Base-by-base conservation (phyloP, 1,140 invertebrate species). In the Andrena cerasifolii region DNA sequence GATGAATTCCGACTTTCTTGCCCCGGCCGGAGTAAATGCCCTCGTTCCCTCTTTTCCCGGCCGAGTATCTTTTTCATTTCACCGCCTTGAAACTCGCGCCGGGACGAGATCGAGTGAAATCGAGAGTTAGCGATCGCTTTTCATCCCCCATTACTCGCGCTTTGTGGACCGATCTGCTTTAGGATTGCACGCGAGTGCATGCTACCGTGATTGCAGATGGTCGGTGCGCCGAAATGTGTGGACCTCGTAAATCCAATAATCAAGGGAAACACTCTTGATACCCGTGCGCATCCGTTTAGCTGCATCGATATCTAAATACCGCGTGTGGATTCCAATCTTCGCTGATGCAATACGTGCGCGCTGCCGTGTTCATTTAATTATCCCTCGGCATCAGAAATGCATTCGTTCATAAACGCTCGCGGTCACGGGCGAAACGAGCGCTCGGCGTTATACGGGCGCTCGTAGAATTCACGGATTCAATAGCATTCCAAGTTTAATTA, bases 21-120 rank as follows among this genome's bases (percentile, higher is more conserved):
- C 18, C 3, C 31, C 3, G n/a, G n/a, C 33, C 31, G 16, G 24
- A 40, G 8, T 28, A 14, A 18, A 6, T 24, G 40, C 36, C 40
- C 5, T 14, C 21, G 18, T 18, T 47, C 10, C 31, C 43, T 45
- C 5, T 3, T 54, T 31, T 7, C 18, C 2, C 3, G 58, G 58
- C n/a, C 56, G 36, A n/a, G n/a, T n/a, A n/a, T 68, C 54, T 40
- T 68, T 74, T 65, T 53, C 49, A 73, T 53, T 73, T 73, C 71
- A 40, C 51, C 58, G 33, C 47, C 3, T 18, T 7, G 33, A 75
- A 66, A n/a, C n/a, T n/a, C n/a, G n/a, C 36, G 4, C 36, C 10
- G 3, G 36, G 36, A 40, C 10, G 26, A 56, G 26, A 16, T 56
- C 18, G 10, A 31, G 16, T 3, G n/a, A 28, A 61, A 21, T 43